Conservation (phyloP, 2,113 vertebrate species). For the Steatornis caripensis region DNA sequence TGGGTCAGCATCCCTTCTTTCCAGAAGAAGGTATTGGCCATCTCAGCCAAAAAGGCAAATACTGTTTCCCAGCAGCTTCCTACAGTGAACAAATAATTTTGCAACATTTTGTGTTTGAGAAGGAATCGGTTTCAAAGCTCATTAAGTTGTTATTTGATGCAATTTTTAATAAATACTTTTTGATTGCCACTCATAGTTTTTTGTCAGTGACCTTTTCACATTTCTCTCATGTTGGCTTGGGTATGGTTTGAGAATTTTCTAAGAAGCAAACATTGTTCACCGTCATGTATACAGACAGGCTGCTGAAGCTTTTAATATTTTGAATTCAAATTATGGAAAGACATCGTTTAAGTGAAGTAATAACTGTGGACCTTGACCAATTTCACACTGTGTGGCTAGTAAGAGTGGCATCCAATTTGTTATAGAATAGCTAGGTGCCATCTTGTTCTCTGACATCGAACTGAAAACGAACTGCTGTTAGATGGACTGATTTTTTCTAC, state of each 20-base stretch:
- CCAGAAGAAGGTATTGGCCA: background rate
- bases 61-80: background rate
- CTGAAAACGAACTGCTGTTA: slow-evolving; percentile 51
- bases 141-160: background rate
- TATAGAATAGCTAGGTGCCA: slow-evolving; percentile 48
- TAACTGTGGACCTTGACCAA: slow-evolving; percentile 43
- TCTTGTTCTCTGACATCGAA: slow-evolving; percentile 56
- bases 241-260: background rate
- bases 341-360: slow-evolving; percentile 30
- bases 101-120: background rate
- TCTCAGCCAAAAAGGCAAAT: background rate
- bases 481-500: slow-evolving; percentile 19
- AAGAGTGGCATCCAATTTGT: slow-evolving; percentile 20
- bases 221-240: background rate
- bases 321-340: slow-evolving; percentile 45
- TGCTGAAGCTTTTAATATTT: slow-evolving; percentile 37
- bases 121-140: background rate
- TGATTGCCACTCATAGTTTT: background rate
- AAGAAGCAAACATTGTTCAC: background rate
- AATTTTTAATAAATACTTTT: background rate
- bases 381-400: slow-evolving; percentile 36
- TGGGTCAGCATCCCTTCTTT: background rate
- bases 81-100: background rate
- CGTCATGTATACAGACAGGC: background rate
- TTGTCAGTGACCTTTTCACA: background rate